Percentiles rank a stretch among this genome's conserved stretches.
Evolutionary conservation across 1,140 invertebrate genomes (phyloP).

Genomic region (Formica selysi): DNA sequence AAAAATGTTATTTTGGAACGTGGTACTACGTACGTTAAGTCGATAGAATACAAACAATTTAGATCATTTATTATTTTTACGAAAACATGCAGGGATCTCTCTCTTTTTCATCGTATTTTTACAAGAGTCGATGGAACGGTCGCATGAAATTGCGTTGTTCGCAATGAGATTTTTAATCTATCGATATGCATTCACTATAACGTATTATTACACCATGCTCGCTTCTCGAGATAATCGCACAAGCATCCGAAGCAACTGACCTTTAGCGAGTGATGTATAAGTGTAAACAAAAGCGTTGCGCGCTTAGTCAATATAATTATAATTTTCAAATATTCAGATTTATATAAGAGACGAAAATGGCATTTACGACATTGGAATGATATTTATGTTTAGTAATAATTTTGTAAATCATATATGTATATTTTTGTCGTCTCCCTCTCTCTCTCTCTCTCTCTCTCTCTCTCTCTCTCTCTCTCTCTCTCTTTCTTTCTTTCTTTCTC

Average conservation of each 20-base stretch:
- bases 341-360: background rate
- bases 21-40: background rate
- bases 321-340: conserved; percentile 22
- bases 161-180: background rate
- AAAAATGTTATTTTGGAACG: background rate
- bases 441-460: too few species aligned
- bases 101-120: background rate
- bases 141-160: background rate
- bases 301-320: background rate
- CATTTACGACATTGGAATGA: background rate
- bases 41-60: background rate
- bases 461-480: too few species aligned
- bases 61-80: background rate
- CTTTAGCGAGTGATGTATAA: conserved; percentile 15
- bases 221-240: conserved; percentile 18
- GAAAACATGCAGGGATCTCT: background rate
- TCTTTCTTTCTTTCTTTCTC: too few species aligned
- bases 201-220: background rate
- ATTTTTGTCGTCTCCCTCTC: too few species aligned
- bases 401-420: background rate
- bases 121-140: too few species aligned
- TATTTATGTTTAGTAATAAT: background rate
- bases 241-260: conserved; percentile 28
- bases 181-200: conserved; percentile 19
- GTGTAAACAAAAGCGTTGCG: conserved; percentile 26